These are phyloP conservation scores for Drosophila koepferae DNA, from an alignment of 2,888 invertebrate genomes.

Conservation along the genomic window DNA sequence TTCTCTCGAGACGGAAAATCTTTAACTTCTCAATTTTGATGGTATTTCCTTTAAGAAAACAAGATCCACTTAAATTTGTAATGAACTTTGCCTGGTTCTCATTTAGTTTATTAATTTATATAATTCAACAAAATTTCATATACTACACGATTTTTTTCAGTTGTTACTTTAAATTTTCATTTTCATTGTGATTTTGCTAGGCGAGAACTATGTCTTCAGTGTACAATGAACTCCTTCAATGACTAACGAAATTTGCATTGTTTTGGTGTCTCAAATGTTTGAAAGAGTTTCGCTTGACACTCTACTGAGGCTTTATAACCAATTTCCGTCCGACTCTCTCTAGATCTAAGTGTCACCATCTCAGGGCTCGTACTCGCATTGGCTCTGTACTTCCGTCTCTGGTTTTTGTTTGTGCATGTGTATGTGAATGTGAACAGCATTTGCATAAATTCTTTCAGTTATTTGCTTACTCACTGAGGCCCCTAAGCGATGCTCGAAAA, in stretches of 20 bases:
- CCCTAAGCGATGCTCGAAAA: too few species aligned
- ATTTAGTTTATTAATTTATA: conserved; percentile 64
- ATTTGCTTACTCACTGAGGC: too few species aligned
- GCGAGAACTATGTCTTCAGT: conserved; percentile 44
- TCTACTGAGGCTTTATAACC: conserved; percentile 11
- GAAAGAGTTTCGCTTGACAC: not conserved
- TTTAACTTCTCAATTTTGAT: not conserved
- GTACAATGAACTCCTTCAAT: too few species aligned
- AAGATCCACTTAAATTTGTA: conserved; percentile 18
- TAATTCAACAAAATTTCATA: conserved; percentile 49
- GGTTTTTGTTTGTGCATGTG: conserved; percentile 18
- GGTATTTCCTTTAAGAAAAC: not conserved
- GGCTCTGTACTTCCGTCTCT: conserved; percentile 41
- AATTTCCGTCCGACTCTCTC: conserved; percentile 43
- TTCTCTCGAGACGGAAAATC: not conserved
- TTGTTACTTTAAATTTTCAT: not conserved
- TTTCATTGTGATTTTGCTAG: not conserved
- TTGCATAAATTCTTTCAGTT: too few species aligned
- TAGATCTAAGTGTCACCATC: conserved; percentile 55
- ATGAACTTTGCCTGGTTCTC: conserved; percentile 15
- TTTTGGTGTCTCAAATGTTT: conserved; percentile 66
- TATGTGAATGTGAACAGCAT: too few species aligned
- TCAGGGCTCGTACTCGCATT: conserved; percentile 4
- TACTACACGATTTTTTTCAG: not conserved
- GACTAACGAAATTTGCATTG: conserved; percentile 59